phyloP scores from a whole-genome alignment of 53 echinoderm and acorn worm species.

The Holothuria scabra region DNA sequence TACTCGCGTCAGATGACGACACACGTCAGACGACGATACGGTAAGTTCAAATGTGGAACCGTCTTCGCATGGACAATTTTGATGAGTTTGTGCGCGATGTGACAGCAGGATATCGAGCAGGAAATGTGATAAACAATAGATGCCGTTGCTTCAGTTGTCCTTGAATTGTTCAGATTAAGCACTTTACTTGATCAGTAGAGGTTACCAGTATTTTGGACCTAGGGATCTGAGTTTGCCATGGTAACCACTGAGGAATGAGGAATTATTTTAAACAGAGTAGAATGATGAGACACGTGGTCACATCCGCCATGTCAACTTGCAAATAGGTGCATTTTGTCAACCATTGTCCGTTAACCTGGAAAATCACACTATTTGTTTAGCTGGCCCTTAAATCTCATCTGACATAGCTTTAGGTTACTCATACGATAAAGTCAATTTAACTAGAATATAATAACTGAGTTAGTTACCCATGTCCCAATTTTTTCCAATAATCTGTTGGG shows the following conservation, averaged over 20 bases:
- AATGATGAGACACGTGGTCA: neutral
- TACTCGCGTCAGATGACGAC: too few species aligned
- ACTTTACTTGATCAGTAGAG: neutral
- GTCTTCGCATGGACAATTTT: too few species aligned
- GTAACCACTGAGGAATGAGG: constrained; percentile 1
- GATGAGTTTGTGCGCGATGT: neutral
- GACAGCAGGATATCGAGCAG: neutral
- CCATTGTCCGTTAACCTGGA: neutral
- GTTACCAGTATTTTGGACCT: neutral
- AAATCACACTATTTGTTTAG: constrained; percentile 1
- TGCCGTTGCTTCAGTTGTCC: too few species aligned
- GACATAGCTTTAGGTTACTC: too few species aligned
- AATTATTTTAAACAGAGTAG: neutral
- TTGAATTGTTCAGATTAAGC: constrained; percentile 3
- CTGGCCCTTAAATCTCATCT: neutral
- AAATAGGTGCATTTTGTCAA: constrained; percentile 10
- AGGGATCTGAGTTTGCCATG: neutral
- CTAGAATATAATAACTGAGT: constrained; percentile 9
- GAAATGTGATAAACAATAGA: too few species aligned
- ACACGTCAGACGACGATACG: too few species aligned
- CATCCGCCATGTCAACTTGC: neutral
- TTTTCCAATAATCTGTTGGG: too few species aligned
- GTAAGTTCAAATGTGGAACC: too few species aligned
- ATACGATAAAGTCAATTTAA: neutral
- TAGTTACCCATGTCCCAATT: neutral